Evolutionary conservation across 2,888 invertebrate genomes (phyloP).

Genomic region (Marasmarcha lunaedactyla): DNA sequence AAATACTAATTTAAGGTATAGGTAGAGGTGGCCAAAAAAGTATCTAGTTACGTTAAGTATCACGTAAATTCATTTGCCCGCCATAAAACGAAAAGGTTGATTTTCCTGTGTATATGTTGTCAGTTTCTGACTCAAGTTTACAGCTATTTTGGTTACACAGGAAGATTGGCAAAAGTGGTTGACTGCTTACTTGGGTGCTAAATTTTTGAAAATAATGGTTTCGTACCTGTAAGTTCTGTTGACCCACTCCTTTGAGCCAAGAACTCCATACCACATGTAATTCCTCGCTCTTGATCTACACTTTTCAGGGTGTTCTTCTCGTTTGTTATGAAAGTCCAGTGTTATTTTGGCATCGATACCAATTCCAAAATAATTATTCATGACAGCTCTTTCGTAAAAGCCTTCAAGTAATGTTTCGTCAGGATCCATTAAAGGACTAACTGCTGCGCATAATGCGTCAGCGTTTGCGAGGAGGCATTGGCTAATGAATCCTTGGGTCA

Average conservation of each 20-base stretch:
- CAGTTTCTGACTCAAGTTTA: too few species aligned
- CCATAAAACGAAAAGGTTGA: too few species aligned
- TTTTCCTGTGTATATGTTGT: too few species aligned
- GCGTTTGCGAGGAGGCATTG: slow-evolving; percentile 96
- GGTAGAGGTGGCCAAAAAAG: too few species aligned
- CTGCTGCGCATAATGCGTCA: slow-evolving; percentile 95
- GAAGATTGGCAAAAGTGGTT: too few species aligned
- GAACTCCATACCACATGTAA: slow-evolving; percentile 94
- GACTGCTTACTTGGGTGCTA: too few species aligned
- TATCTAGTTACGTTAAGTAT: neutral
- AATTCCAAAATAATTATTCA: slow-evolving; percentile 99
- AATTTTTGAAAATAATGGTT: neutral
- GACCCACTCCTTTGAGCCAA: slow-evolving; percentile 83
- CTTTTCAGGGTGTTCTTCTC: slow-evolving; percentile 97
- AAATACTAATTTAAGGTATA: neutral
- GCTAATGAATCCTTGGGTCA: slow-evolving; percentile 88
- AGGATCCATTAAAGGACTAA: slow-evolving; percentile 94
- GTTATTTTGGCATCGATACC: slow-evolving; percentile 98
- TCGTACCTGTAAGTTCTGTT: slow-evolving; percentile 89
- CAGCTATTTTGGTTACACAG: too few species aligned
- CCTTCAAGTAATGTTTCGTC: slow-evolving; percentile 90
- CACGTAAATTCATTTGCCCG: neutral
- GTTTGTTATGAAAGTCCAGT: slow-evolving; percentile 95
- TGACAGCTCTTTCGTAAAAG: slow-evolving; percentile 93
- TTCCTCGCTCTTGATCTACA: slow-evolving; percentile 94